phyloP scores from a whole-genome alignment of 2,888 invertebrate species.

The Macropis europaea region DNA sequence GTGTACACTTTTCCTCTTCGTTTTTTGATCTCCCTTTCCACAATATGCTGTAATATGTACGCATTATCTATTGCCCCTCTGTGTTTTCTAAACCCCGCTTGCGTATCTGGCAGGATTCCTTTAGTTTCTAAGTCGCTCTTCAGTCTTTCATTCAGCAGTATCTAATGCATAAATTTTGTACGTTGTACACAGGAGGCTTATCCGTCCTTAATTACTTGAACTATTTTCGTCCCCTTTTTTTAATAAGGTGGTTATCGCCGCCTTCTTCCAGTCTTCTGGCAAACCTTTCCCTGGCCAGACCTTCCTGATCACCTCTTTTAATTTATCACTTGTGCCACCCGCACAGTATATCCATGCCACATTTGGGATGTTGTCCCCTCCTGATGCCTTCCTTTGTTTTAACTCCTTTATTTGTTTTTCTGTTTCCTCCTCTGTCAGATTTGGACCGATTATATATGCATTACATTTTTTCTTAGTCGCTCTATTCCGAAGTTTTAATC shows the following conservation, averaged over 20 bases:
- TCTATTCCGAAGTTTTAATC: too few relatives aligned
- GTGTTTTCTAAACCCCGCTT: not conserved
- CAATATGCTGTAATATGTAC: not conserved
- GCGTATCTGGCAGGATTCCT: not conserved
- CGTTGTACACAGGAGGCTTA: not conserved
- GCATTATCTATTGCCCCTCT: not conserved
- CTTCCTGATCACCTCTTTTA: not conserved
- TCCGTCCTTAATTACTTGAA: not conserved
- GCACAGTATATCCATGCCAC: not conserved
- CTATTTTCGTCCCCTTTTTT: not conserved
- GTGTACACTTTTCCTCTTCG: not conserved
- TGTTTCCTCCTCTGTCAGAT: not conserved
- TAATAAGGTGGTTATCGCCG: not conserved
- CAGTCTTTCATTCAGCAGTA: not conserved
- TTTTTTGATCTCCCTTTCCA: not conserved
- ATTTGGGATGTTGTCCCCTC: not conserved
- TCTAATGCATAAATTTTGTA: not conserved
- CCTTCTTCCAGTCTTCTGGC: not conserved
- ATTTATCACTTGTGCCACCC: not conserved
- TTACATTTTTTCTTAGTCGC: too few relatives aligned
- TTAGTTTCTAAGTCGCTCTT: not conserved
- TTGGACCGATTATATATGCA: too few relatives aligned
- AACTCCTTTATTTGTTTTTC: not conserved
- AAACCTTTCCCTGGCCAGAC: not conserved
- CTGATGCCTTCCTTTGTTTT: not conserved